Evolutionary conservation across 2,797 vertebrate species (phyloP), one percentile per base, ranked within the genome.

Genomic region (Lerista edwardsae): DNA sequence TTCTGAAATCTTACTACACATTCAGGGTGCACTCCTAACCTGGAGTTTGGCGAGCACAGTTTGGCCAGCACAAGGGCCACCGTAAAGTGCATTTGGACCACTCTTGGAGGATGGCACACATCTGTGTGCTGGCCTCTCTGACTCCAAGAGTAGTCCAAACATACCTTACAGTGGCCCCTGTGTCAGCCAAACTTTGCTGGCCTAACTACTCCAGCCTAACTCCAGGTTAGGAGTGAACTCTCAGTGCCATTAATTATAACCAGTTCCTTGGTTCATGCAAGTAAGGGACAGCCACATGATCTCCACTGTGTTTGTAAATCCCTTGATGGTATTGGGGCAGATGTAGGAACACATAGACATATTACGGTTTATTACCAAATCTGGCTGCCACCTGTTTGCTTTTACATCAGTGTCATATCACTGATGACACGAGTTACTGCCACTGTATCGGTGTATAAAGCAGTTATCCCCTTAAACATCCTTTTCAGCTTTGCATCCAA

Each of bases 391-490:
- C 69, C 61, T 61, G 17, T 41, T 83, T 55, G 61, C 34, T 85
- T 85, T 74, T 61, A 47, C 6, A 57, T 27, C 29, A 34, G 9
- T 59, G 31, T 59, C 57, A 80, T 67, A 80, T 29, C n/a, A 27
- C 9, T 34, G 62, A 67, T n/a, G 41, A 55, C 44, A 27, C 31
- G 39, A 44, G 15, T 78, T 62, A 47, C 27, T 71, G 27, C 36
- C 44, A 36, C 31, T 76, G 51, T 76, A 39, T 39, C 41, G 44
- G 14, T 41, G 51, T 71, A 51, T 71, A 69, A 4, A 59, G 23
- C 57, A 84, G 39, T 57, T 81, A 57, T 44, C 67, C 71, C 57
- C n/a, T 59, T 67, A 44, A 84, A 44, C 47, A 71, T 62, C 62
- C 36, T 65, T 87, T 27, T 27, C 68, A 77, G 44, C 29, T 80